A percentile compares a stretch with the other conserved stretches of the same genome.
These are phyloP conservation scores for Parnassius smintheus DNA, from an alignment of 2,888 invertebrate genomes.

Conservation along the genomic window DNA sequence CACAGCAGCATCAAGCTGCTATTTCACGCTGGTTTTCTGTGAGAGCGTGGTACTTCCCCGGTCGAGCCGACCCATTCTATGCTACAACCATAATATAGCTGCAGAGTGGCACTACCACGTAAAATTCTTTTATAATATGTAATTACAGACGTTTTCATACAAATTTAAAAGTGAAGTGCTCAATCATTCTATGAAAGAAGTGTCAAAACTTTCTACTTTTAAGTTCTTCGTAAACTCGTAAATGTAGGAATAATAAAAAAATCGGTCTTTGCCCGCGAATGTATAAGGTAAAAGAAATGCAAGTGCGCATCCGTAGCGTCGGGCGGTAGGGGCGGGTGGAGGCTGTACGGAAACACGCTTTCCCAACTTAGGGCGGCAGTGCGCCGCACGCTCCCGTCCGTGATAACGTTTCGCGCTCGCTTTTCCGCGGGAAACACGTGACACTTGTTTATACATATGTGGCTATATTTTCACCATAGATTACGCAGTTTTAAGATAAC, in stretches of 20 bases:
- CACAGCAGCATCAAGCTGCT: too few relatives aligned
- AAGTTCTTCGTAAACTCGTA: slow-evolving; percentile 2
- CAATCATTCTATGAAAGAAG: slow-evolving; percentile 13
- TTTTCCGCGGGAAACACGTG: slow-evolving; percentile 32
- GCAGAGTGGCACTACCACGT: too few relatives aligned
- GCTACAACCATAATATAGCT: too few relatives aligned
- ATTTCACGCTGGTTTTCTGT: too few relatives aligned
- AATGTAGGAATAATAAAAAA: slow-evolving; percentile 34
- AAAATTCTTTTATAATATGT: too few relatives aligned
- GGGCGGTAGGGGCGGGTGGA: slow-evolving; percentile 57
- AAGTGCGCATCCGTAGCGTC: slow-evolving; percentile 63
- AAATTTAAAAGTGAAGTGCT: neutral
- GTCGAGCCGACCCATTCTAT: too few relatives aligned
- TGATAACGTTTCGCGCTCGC: slow-evolving; percentile 35
- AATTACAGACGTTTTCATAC: too few relatives aligned
- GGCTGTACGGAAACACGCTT: slow-evolving; percentile 62
- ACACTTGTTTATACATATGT: slow-evolving; percentile 30
- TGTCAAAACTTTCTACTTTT: slow-evolving; percentile 13
- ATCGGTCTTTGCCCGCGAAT: slow-evolving; percentile 37
- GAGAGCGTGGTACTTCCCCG: too few relatives aligned
- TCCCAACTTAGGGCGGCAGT: slow-evolving; percentile 65
- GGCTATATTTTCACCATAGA: slow-evolving; percentile 7
- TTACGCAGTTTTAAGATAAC: slow-evolving; percentile 15
- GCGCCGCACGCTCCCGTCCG: slow-evolving; percentile 57
- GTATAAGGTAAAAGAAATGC: slow-evolving; percentile 58